Conservation (phyloP, 2,797 vertebrate species). For the Scolopax bukidnonensis region DNA sequence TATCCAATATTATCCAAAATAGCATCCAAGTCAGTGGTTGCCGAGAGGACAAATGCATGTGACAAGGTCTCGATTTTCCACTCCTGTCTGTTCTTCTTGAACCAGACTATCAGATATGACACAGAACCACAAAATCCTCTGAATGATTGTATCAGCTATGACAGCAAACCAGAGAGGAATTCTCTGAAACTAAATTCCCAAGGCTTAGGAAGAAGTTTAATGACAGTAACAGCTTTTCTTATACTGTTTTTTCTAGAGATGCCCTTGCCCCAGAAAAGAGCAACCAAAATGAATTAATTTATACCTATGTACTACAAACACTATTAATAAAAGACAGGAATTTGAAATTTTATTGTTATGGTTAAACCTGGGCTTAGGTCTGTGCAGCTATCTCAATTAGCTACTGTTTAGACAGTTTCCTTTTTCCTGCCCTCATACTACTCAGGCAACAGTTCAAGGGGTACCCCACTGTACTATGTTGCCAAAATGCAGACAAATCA, state of each 20-base stretch:
- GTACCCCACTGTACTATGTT: neutral
- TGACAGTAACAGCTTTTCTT: neutral
- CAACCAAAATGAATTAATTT: neutral
- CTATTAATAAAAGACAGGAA: neutral
- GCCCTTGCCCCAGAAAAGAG: rapidly evolving
- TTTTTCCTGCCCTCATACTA: neutral
- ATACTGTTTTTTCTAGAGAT: neutral
- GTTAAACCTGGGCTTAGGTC: neutral
- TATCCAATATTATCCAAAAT: neutral
- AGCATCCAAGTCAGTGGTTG: neutral
- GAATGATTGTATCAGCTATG: neutral
- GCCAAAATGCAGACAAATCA: neutral
- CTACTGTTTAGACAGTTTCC: neutral
- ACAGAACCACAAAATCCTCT: neutral
- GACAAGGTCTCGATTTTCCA: neutral
- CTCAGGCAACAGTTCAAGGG: neutral
- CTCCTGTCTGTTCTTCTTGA: neutral
- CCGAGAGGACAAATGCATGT: neutral
- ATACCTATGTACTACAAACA: neutral
- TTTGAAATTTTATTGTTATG: neutral
- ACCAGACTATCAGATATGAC: neutral
- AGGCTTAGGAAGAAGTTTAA: neutral
- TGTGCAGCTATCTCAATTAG: neutral
- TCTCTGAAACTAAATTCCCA: neutral
- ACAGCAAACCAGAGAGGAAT: neutral